Percentiles rank a stretch among this genome's conserved stretches.
These are phyloP conservation scores for Octodon degus DNA, from an alignment of 2,113 vertebrate species.

Conservation along the genomic window DNA sequence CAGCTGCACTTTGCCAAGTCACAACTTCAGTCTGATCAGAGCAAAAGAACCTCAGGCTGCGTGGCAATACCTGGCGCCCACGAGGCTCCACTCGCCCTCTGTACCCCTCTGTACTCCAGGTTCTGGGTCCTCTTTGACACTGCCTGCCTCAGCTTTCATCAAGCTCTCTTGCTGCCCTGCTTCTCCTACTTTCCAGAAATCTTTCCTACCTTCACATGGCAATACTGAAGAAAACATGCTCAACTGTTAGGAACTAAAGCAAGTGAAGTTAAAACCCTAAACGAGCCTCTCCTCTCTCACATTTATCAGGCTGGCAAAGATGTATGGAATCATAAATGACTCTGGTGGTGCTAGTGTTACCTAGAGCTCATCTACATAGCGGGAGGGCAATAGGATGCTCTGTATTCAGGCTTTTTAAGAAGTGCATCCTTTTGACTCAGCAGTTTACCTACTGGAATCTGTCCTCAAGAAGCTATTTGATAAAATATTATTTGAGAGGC, in stretches of 20 bases:
- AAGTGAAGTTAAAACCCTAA: neutral
- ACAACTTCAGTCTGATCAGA: neutral
- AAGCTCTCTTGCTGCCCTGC: no score
- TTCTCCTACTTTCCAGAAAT: neutral
- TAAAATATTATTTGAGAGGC: slow-evolving; percentile 9
- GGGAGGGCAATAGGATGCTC: neutral
- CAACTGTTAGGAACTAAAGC: neutral
- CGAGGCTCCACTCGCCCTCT: fast-evolving
- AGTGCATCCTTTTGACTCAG: neutral
- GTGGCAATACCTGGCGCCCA: neutral
- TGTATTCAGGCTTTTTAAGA: neutral
- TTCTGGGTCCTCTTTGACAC: neutral
- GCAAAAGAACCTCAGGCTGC: neutral
- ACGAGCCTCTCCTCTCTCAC: neutral
- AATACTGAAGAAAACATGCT: neutral
- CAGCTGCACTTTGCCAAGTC: neutral
- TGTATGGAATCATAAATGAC: neutral
- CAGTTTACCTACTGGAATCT: neutral
- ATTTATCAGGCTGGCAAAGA: neutral
- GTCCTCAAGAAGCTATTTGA: neutral
- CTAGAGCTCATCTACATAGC: neutral
- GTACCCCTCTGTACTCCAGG: neutral
- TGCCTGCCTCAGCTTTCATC: neutral
- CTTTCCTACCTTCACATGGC: neutral
- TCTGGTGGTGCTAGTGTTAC: neutral